phyloP scores from a whole-genome alignment of 2,797 vertebrate genomes.

The Leptoclinus maculatus region DNA sequence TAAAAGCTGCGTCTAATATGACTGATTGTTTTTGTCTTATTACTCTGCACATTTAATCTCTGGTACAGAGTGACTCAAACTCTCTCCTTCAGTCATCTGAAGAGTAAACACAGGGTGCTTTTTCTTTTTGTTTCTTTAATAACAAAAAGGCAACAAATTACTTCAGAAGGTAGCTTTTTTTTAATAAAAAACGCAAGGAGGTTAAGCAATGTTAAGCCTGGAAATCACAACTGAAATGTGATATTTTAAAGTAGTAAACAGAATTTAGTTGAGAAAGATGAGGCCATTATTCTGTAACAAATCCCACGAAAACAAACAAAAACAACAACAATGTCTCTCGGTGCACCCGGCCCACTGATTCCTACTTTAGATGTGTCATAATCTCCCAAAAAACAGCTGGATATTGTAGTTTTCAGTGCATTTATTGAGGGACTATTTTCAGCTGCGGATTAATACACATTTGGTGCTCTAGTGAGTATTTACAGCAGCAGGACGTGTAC shows the following conservation, averaged over 20 bases:
- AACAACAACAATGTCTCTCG: not conserved
- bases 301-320: not conserved
- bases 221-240: not conserved
- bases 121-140: not conserved
- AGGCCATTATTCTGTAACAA: not conserved
- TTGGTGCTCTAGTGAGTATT: not conserved
- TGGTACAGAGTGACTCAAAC: slow-evolving; percentile 41
- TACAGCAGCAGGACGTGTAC: not conserved
- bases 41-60: slow-evolving; percentile 37
- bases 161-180: not conserved
- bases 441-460: no score
- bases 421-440: not conserved
- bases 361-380: not conserved
- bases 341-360: not conserved
- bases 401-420: not conserved
- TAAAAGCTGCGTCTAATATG: slow-evolving; percentile 4
- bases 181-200: not conserved
- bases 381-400: not conserved
- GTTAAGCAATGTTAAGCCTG: not conserved
- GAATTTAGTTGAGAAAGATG: not conserved
- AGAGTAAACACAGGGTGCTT: not conserved
- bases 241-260: not conserved
- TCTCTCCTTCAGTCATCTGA: not conserved
- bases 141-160: not conserved
- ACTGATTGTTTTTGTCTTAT: slow-evolving; percentile 21